Evolutionary conservation across 2,113 vertebrate species (phyloP), one percentile per base, ranked within the genome.

Genomic region (Cyprinus carpio): DNA sequence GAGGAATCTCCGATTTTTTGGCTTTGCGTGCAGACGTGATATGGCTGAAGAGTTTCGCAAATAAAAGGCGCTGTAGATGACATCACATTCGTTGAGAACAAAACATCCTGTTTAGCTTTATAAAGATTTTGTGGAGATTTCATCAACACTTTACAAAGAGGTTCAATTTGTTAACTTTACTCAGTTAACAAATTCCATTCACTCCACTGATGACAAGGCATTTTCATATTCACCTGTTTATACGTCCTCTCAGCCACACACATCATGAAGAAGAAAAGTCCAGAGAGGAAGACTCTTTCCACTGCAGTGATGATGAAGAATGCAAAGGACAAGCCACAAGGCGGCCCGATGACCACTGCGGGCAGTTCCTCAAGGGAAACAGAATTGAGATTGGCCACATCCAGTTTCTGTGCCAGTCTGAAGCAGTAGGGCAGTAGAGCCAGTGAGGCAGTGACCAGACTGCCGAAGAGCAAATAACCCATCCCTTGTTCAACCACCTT

Each of bases 191-290:
- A n/a, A n/a, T n/a, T n/a, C n/a, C n/a, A n/a, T n/a, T n/a, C 37
- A n/a, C 4, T 40, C 1, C 40, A 43, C 9, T 69, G 3, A 69
- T 9, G 29, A 8, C 15, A 6, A 71, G 4, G 34, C 0, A n/a
- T 75, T 49, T 75, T 75, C n/a, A 49, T 75, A 6, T 79, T 88
- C 84, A 97, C 98, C 96, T 99, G 98, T 69, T 97, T 98, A 87
- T 99, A 99, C 0, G 98, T 99, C 86, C 97, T 96, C 93, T 99
- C 98, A 4, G 98, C 98, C 86, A 99, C 98, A 87, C 98, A 99
- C 96, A 99, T 97, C 96, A 99, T 97, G 92, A 99, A 99, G 93
- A 99, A 99, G 88, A 99, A 98, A 88, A 99, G 96, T 89, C 96
- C 97, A 0, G 95, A 96, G 82, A 99, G 95, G 92, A 96, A 98